Evolutionary conservation across 2,113 vertebrate genomes (phyloP).

Genomic region (Neopipo cinnamomea): DNA sequence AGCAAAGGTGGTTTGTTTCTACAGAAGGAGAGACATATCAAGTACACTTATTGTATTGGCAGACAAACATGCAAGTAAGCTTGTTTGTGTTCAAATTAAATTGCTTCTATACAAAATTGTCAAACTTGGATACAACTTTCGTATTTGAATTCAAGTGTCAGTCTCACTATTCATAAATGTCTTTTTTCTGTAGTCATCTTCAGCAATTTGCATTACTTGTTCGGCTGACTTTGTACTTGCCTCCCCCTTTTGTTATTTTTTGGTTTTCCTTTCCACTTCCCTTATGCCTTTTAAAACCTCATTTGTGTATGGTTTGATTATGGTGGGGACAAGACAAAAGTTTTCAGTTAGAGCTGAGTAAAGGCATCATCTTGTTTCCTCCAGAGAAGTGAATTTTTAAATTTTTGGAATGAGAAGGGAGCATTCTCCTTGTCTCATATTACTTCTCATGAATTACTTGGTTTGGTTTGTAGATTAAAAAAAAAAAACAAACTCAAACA

Average conservation of each 20-base stretch:
- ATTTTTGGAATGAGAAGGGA: neutral
- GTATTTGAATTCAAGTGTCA: neutral
- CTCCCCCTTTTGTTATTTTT: neutral
- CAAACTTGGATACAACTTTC: neutral
- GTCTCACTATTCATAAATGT: neutral
- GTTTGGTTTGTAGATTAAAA: neutral
- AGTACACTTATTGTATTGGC: slow-evolving; percentile 93
- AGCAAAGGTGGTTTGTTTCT: slow-evolving; percentile 99
- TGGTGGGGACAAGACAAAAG: neutral
- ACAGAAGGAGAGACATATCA: slow-evolving; percentile 94
- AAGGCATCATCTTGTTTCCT: neutral
- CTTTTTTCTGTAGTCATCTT: neutral
- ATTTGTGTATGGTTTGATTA: neutral
- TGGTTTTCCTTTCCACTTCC: neutral
- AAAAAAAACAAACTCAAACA: neutral
- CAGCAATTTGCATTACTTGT: neutral
- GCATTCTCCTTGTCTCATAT: neutral
- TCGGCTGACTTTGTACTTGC: neutral
- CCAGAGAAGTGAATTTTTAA: neutral
- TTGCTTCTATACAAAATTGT: neutral
- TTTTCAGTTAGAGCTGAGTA: neutral
- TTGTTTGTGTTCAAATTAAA: neutral
- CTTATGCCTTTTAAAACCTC: neutral
- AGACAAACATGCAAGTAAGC: slow-evolving; percentile 98
- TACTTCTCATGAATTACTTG: neutral